Evolutionary conservation across 2,113 vertebrate species (phyloP), one percentile per base, ranked within the genome.

Genomic region (Micronisus gabar): DNA sequence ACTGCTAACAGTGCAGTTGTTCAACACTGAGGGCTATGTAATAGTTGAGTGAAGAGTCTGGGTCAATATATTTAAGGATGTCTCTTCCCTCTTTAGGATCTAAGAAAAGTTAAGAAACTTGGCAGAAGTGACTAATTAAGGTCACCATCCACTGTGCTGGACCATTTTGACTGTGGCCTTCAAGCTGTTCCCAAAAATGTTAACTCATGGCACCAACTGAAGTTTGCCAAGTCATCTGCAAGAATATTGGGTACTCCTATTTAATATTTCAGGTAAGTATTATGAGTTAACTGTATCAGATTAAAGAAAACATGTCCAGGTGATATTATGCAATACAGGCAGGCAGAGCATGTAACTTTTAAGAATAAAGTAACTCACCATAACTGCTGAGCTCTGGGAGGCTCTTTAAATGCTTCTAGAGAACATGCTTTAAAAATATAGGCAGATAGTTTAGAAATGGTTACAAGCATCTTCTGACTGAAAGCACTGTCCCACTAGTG

Each of bases 371-470:
- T 43, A 43, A 45, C 59, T 63, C 61, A 93, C 22, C 18, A 1
- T 92, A 90, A 96, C 41, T 76, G 58, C 61, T 72, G 68, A 86
- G 15, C 38, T 91, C 76, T 76, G 83, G 61, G 45, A 91, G n/a
- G 47, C 48, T 95, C 73, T 88, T 93, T 66, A 68, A 82, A 92
- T 71, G 36, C 41, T 95, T 93, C 85, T 97, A 71, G 85, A 91
- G 43, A 96, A 71, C n/a, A 56, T 93, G 89, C 62, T 93, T 93
- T 25, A 45, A 78, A 95, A 92, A 70, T 45, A 34, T 19, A 67
- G 40, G 34, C 47, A 81, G 50, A 82, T 32, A 93, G 52, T 76
- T 90, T 62, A 68, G 63, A 87, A 91, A 94, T 34, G 21, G 15
- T 80, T 90, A 90, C 78, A 89, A 56, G 23, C 8, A 95, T 92